Evolutionary conservation across 2,797 vertebrate species (phyloP).

Genomic region (Alectoris magna): DNA sequence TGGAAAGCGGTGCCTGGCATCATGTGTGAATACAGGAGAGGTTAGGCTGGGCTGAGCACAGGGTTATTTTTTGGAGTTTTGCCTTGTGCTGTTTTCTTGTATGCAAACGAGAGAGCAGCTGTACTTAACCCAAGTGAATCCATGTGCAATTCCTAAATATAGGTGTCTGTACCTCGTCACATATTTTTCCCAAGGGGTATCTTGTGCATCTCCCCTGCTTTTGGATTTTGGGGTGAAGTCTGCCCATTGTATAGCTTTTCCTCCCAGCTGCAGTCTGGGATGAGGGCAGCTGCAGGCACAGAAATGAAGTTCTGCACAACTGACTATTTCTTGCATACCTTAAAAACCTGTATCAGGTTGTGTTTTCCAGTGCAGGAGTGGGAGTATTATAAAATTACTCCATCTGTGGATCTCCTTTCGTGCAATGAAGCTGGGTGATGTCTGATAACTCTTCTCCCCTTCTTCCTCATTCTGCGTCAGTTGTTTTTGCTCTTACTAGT

Average conservation of each 20-base stretch:
- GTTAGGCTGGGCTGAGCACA: not conserved
- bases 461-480: constrained; percentile 11
- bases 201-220: not conserved
- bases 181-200: not conserved
- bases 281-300: not conserved
- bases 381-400: constrained; percentile 7
- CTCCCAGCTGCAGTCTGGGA: not conserved
- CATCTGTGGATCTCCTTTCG: not conserved
- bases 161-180: rapidly evolving
- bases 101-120: not conserved
- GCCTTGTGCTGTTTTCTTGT: not conserved
- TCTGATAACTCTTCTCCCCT: not conserved
- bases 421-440: not conserved
- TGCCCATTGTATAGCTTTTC: not conserved
- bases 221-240: not conserved
- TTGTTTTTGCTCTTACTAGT: not conserved
- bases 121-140: rapidly evolving
- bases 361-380: not conserved
- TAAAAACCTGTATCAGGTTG: not conserved
- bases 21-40: not conserved
- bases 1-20: not conserved
- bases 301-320: not conserved
- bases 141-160: rapidly evolving
- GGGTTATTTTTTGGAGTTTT: not conserved
- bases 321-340: not conserved